Percentiles rank a stretch among this genome's conserved stretches.
Conservation (phyloP, 35 echinoderm and acorn worm genomes). For the Stichopus chloronotus region DNA sequence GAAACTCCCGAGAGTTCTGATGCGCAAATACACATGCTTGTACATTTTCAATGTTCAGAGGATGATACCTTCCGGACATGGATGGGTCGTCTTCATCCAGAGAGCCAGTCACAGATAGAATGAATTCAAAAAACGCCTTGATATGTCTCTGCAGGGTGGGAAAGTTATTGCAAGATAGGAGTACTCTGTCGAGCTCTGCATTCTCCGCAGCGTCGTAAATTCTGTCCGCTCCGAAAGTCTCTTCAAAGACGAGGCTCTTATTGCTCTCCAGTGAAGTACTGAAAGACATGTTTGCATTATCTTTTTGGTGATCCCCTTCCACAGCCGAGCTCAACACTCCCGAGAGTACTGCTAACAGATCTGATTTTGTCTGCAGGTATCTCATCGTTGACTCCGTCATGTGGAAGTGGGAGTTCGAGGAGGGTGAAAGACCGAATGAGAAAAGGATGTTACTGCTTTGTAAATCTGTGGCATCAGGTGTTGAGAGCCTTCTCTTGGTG, state of each 20-base stretch:
- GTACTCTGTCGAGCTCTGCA: slow-evolving; percentile 63
- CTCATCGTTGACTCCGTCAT: slow-evolving; percentile 87
- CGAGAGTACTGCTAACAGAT: slow-evolving; percentile 75
- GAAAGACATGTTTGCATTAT: slow-evolving; percentile 45
- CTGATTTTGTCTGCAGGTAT: slow-evolving; percentile 86
- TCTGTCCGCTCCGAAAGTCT: slow-evolving; percentile 74
- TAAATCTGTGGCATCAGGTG: not conserved
- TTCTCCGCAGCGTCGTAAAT: slow-evolving; percentile 23
- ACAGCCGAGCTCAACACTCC: slow-evolving; percentile 70
- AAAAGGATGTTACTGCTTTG: not conserved
- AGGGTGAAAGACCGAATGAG: not conserved
- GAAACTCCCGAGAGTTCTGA: slow-evolving; percentile 37
- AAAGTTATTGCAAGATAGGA: slow-evolving; percentile 60
- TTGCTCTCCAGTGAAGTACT: slow-evolving; percentile 39
- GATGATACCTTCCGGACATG: slow-evolving; percentile 1
- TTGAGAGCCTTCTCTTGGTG: slow-evolving; percentile 59
- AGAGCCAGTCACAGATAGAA: slow-evolving; percentile 51
- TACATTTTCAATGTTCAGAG: slow-evolving; percentile 60
- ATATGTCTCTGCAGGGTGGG: slow-evolving; percentile 78
- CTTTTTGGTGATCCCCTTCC: slow-evolving; percentile 29
- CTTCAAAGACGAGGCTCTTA: slow-evolving; percentile 65
- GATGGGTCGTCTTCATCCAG: not conserved
- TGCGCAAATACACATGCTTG: slow-evolving; percentile 80
- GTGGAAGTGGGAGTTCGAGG: slow-evolving; percentile 54
- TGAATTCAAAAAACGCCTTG: slow-evolving; percentile 55